Evolutionary conservation across 2,797 vertebrate genomes (phyloP).

Genomic region (Austrolebias charrua): DNA sequence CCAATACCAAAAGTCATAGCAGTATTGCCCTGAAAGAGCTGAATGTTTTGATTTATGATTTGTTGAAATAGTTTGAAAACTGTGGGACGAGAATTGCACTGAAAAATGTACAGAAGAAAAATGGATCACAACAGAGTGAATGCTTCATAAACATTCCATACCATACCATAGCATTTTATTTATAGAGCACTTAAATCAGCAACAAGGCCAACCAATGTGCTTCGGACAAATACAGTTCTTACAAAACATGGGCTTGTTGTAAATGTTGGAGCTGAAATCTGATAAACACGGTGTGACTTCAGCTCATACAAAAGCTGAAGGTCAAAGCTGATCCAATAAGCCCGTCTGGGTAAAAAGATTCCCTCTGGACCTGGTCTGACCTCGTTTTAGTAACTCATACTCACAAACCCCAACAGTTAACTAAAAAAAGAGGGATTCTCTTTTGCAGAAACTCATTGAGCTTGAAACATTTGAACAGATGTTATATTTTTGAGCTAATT

Average conservation of each 20-base stretch:
- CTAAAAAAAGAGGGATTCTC: background rate
- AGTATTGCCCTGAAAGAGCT: too few relatives aligned
- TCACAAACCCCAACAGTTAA: conserved; percentile 1
- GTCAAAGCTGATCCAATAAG: conserved; percentile 5
- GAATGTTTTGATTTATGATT: too few relatives aligned
- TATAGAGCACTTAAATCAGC: too few relatives aligned
- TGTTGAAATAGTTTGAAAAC: too few relatives aligned
- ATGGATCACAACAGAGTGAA: too few relatives aligned
- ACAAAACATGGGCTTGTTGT: background rate
- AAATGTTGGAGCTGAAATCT: background rate
- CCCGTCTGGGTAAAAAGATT: background rate
- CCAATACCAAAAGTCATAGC: too few relatives aligned
- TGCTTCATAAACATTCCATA: too few relatives aligned
- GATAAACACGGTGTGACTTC: background rate
- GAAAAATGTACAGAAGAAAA: too few relatives aligned
- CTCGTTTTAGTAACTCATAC: background rate
- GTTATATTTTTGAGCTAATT: background rate
- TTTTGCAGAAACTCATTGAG: background rate
- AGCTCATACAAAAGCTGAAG: background rate
- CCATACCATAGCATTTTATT: too few relatives aligned
- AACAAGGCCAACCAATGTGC: too few relatives aligned
- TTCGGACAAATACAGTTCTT: background rate
- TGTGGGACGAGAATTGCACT: too few relatives aligned
- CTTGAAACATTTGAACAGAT: background rate
- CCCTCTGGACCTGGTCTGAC: conserved; percentile 9